Base-by-base conservation (phyloP, 2,888 invertebrate genomes). In the Rutpela maculata region DNA sequence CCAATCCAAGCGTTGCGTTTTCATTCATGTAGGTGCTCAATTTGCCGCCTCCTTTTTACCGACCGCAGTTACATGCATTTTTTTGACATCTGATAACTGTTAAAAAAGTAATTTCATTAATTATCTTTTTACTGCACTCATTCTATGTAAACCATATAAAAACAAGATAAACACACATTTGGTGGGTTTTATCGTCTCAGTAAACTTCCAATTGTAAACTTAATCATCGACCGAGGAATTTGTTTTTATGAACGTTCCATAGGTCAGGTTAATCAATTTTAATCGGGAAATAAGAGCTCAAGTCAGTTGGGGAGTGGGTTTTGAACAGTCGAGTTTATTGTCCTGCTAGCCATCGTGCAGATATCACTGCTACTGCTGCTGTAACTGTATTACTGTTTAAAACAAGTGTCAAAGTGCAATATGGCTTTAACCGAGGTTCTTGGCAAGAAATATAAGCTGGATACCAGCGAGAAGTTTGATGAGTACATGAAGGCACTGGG, bases 401-500 rank as follows among this genome's bases (percentile, higher is more conserved):
- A n/a, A 43, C 12, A 43, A 43, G 43, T 43, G 43, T 43, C 43
- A 43, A 15, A 12, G 12, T 7, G 17, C 19, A 60, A 82, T 70
- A 87, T 87, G 87, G 76, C 77, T 80, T 79, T 89, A 17, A 83
- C 82, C 4, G 79, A 86, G 62, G 89, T 91, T 85, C 84, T 90
- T 12, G 95, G 95, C 89, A 95, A 94, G 91, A 95, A 94, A 89
- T 97, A 95, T 92, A 96, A 96, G 89, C 92, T 97, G 89, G 90
- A 91, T 79, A 92, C 92, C 78, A 95, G 95, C 85, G 95, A 96
- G 82, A 95, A 96, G 88, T 97, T 97, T 89, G 97, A 97, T 86
- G 95, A 96, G 77, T 96, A 95, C 91, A 95, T 97, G 96, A 96
- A 96, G 91, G 93, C 94, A 68, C 90, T 96, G 81, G 96, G 96